Evolutionary conservation across 2,797 vertebrate genomes (phyloP).

Genomic region (Melanotaenia boesemani): DNA sequence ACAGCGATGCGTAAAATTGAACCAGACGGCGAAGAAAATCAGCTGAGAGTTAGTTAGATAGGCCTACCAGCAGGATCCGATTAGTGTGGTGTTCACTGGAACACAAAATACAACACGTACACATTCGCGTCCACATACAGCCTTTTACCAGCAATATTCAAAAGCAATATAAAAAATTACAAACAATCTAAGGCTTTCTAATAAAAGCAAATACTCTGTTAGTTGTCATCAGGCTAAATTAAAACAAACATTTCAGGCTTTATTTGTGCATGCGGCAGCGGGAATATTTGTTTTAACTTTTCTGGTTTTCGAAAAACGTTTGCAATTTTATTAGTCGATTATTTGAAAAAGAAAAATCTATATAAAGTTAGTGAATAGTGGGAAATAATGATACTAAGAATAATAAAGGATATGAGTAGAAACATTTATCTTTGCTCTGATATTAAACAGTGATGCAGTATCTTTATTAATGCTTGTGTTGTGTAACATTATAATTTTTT

Average conservation of each 20-base stretch:
- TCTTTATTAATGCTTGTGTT: neutral
- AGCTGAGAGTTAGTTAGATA: conserved; percentile 16
- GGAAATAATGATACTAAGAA: neutral
- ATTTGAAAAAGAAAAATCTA: neutral
- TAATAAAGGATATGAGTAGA: too few species aligned
- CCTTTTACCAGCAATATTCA: neutral
- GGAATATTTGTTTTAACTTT: neutral
- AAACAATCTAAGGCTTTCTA: neutral
- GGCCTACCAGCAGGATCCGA: conserved; percentile 20
- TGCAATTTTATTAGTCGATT: neutral
- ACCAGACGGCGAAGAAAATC: conserved; percentile 6
- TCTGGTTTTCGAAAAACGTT: neutral
- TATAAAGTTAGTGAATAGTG: neutral
- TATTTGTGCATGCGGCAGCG: neutral
- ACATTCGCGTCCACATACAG: conserved; percentile 4
- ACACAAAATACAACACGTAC: conserved; percentile 3
- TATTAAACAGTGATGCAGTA: neutral
- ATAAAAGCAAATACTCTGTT: neutral
- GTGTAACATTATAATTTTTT: neutral
- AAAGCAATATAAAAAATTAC: too few species aligned
- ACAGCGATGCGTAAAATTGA: conserved; percentile 27
- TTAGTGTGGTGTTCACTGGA: conserved; percentile 20
- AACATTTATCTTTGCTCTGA: too few species aligned
- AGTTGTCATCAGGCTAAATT: neutral
- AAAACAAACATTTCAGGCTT: neutral